These are phyloP conservation scores for Prochilodus magdalenae DNA, from an alignment of 2,113 vertebrate genomes.

Conservation along the genomic window DNA sequence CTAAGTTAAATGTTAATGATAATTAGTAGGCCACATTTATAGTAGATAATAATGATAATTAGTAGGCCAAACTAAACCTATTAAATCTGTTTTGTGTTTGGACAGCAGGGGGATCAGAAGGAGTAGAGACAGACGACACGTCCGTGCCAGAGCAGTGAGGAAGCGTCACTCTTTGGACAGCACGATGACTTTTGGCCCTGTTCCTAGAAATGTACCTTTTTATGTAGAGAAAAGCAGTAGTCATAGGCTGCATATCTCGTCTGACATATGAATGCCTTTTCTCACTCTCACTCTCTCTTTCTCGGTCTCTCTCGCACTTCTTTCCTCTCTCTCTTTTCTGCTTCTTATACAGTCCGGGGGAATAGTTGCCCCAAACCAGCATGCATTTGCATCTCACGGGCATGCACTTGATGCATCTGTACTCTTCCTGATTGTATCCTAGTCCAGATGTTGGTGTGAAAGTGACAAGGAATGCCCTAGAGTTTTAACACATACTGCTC, in stretches of 20 bases:
- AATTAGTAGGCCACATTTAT: too few relatives aligned
- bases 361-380: constrained; percentile 76
- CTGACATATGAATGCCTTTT: constrained; percentile 69
- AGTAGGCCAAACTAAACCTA: constrained; percentile 3
- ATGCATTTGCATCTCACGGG: constrained; percentile 70
- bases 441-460: constrained; percentile 48
- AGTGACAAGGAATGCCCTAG: constrained; percentile 26
- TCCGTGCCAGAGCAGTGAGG: constrained; percentile 77
- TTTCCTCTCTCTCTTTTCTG: constrained; percentile 56
- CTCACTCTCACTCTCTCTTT: constrained; percentile 44
- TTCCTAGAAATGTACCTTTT: constrained; percentile 64
- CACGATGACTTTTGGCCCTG: neutral
- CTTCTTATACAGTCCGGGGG: constrained; percentile 70
- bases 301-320: too few relatives aligned
- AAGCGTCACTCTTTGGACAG: constrained; percentile 52
- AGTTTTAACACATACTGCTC: constrained; percentile 44
- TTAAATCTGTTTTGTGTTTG: constrained; percentile 65
- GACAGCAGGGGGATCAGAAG: constrained; percentile 78
- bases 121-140: constrained; percentile 77
- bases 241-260: constrained; percentile 65
- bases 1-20: too few relatives aligned
- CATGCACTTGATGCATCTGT: constrained; percentile 44
- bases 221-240: constrained; percentile 66
- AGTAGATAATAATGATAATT: neutral
- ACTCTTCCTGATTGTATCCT: constrained; percentile 52